phyloP scores from a whole-genome alignment of 1,140 invertebrate genomes.

The Magallana gigas region DNA sequence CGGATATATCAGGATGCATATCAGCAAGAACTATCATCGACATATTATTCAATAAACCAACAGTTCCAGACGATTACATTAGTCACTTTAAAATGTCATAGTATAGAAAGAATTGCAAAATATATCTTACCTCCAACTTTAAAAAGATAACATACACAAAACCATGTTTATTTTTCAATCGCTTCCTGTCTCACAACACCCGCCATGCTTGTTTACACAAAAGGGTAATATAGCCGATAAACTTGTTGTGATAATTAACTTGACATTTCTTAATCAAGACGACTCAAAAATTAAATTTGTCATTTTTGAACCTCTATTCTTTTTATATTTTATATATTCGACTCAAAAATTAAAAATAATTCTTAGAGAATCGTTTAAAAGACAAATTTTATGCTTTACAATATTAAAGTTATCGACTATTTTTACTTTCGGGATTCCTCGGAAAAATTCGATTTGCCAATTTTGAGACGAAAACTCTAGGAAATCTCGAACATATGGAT shows the following conservation, averaged over 20 bases:
- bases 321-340: too few species aligned
- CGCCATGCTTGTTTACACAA: constrained; percentile 69
- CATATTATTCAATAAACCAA: background rate
- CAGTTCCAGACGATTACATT: background rate
- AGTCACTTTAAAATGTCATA: background rate
- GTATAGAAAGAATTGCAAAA: background rate
- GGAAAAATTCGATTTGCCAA: background rate
- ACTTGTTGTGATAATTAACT: background rate
- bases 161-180: constrained; percentile 29
- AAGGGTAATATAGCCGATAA: constrained; percentile 53
- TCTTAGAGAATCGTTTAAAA: too few species aligned
- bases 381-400: too few species aligned
- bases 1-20: constrained; percentile 2
- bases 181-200: constrained; percentile 52
- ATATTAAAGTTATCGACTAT: constrained; percentile 27
- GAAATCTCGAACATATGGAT: background rate
- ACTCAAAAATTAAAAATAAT: too few species aligned
- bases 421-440: background rate
- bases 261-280: too few species aligned
- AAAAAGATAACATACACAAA: background rate
- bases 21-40: background rate
- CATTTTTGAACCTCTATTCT: too few species aligned
- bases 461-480: background rate
- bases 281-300: too few species aligned
- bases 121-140: background rate